phyloP scores from a whole-genome alignment of 2,797 vertebrate species.

The Sebastes umbrosus region DNA sequence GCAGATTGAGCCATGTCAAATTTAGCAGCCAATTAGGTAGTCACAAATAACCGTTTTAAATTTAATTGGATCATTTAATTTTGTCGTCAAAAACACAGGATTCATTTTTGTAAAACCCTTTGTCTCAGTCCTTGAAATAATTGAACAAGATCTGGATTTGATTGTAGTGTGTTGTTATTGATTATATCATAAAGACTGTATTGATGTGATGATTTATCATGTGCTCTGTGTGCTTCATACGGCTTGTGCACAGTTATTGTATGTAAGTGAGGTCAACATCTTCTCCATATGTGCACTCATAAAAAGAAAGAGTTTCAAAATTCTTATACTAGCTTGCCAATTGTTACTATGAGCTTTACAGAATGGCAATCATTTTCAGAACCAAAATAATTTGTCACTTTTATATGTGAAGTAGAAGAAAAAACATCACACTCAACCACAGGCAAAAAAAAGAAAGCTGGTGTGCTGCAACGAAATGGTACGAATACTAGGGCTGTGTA shows the following conservation, averaged over 20 bases:
- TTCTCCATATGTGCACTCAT: conserved; percentile 27
- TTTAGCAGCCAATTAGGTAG: conserved; percentile 42
- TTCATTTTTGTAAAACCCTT: neutral
- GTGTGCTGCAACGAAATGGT: too few relatives aligned
- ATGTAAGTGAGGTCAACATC: conserved; percentile 11
- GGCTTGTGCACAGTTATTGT: neutral
- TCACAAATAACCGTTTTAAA: conserved; percentile 22
- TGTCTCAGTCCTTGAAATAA: neutral
- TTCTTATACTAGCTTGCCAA: neutral
- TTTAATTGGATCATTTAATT: conserved; percentile 16
- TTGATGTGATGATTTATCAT: conserved; percentile 23
- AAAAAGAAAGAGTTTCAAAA: neutral
- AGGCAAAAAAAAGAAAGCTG: neutral
- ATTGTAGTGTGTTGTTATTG: neutral
- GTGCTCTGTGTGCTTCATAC: neutral
- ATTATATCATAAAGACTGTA: conserved; percentile 2
- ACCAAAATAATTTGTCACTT: neutral
- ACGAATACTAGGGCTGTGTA: too few relatives aligned
- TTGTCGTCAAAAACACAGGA: neutral
- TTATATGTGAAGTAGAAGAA: neutral
- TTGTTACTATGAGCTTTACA: neutral
- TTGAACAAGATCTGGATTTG: neutral
- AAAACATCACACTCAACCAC: neutral
- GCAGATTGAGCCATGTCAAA: conserved; percentile 55
- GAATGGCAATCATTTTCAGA: conserved; percentile 10